Evolutionary conservation across 2,888 invertebrate species (phyloP), one percentile per base, ranked within the genome.

Genomic region (Apodemia hepburni): DNA sequence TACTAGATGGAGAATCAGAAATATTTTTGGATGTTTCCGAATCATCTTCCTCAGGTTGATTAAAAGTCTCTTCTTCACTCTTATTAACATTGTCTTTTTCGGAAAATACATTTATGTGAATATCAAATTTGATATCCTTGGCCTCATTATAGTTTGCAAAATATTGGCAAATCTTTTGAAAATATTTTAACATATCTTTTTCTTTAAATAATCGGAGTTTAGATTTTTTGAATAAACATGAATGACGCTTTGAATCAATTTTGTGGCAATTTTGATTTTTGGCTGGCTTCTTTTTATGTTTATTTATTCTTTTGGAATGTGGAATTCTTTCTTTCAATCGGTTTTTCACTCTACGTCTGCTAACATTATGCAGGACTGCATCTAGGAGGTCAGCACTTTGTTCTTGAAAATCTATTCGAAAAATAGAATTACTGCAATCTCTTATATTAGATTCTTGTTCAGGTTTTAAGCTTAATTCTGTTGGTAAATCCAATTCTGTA

Each of bases 31-130:
- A 15, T 54, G 27, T 27, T 15, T 22, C 54, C 12, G 54, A 27
- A 12, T 22, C 12, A 27, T 27, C 15, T 54, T 54, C 27, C 12
- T 0, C 27, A 12, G 11, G 27, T 54, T 12, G 12, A 54, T 15
- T 12, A 11, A 12, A 27, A 27, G 29, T 45, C n/a, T 22, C 42
- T 59, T 45, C 45, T 22, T 18, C 7, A 7, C 8, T 42, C 45
- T 22, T 38, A 12, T 29, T 12, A 11, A 59, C 11, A 45, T 45
- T 18, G 0, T 59, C 29, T 7, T 22, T 15, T 0, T 3, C 42
- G 17, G 85, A 81, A 58, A 72, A 71, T 0, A 85, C 68, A 64
- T 82, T 85, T 6, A 88, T 71, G 58, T 79, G 76, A 65, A 88
- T 71, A 66, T 87, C 81, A 57, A 87, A 64, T 67, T 81, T 80